These are phyloP conservation scores for Pseudopleuronectes americanus DNA, from an alignment of 2,797 vertebrate genomes.

Conservation along the genomic window DNA sequence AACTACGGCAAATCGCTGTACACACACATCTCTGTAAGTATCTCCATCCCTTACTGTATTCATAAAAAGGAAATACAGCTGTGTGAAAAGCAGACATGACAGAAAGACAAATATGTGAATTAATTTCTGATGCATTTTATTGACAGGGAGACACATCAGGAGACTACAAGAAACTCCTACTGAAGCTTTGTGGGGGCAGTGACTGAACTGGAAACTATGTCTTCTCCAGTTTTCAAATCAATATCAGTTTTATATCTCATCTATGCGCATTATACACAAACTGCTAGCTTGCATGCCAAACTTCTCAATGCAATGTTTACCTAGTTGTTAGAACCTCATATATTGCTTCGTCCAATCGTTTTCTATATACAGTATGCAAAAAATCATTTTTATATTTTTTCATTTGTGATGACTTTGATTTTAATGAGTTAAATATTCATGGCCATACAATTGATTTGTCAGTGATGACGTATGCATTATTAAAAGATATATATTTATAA, in stretches of 20 bases:
- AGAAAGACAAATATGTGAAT: neutral
- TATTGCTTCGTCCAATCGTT: constrained; percentile 28
- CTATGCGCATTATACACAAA: constrained; percentile 42
- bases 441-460: constrained; percentile 33
- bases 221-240: constrained; percentile 5
- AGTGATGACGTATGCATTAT: constrained; percentile 16
- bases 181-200: constrained; percentile 96
- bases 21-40: constrained; percentile 91
- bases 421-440: constrained; percentile 26
- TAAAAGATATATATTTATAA: constrained; percentile 64
- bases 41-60: neutral
- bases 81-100: neutral
- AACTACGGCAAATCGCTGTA: constrained; percentile 94
- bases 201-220: constrained; percentile 82
- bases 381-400: constrained; percentile 52
- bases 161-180: constrained; percentile 95
- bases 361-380: constrained; percentile 41
- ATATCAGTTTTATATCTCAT: constrained; percentile 38
- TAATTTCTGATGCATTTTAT: constrained; percentile 44
- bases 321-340: constrained; percentile 14
- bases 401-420: constrained; percentile 16
- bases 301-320: constrained; percentile 60
- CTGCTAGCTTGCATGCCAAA: constrained; percentile 64
- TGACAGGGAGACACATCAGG: constrained; percentile 96
- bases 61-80: neutral